These are phyloP conservation scores for Oscheius sp. DNA, from an alignment of 2,888 invertebrate species.

Conservation along the genomic window DNA sequence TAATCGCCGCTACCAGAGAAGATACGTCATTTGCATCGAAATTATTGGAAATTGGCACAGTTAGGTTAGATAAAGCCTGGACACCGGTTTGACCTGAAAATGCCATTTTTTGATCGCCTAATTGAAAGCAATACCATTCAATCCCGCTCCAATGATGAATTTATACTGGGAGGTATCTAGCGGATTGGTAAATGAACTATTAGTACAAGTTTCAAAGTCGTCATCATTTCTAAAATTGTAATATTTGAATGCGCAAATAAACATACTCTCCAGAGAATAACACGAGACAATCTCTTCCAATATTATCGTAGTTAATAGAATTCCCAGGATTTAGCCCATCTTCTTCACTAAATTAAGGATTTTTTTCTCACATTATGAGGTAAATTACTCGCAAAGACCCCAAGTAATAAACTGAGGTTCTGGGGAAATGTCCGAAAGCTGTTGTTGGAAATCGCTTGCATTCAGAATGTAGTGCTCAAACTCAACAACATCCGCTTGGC, in stretches of 20 bases:
- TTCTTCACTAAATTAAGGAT: background rate
- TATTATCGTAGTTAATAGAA: background rate
- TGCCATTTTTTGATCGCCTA: background rate
- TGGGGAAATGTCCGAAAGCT: background rate
- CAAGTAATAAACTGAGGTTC: background rate
- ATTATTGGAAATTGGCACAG: background rate
- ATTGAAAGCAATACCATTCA: background rate
- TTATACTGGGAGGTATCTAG: background rate
- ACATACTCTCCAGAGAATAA: constrained; percentile 2
- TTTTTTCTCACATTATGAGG: background rate
- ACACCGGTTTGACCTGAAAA: constrained; percentile 8
- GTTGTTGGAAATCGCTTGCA: background rate
- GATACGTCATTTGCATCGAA: background rate
- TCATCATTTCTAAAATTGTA: background rate
- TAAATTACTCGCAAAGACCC: background rate
- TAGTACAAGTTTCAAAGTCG: no score
- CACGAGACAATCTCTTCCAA: background rate
- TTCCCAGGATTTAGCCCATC: background rate
- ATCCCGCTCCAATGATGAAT: background rate
- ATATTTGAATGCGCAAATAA: background rate
- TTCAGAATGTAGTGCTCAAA: background rate
- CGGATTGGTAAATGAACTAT: no score
- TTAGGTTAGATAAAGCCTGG: background rate
- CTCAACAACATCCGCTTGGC: background rate
- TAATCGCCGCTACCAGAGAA: background rate